Evolutionary conservation across 2,113 vertebrate species (phyloP), one percentile per base, ranked within the genome.

Genomic region (Phyllostomus discolor): DNA sequence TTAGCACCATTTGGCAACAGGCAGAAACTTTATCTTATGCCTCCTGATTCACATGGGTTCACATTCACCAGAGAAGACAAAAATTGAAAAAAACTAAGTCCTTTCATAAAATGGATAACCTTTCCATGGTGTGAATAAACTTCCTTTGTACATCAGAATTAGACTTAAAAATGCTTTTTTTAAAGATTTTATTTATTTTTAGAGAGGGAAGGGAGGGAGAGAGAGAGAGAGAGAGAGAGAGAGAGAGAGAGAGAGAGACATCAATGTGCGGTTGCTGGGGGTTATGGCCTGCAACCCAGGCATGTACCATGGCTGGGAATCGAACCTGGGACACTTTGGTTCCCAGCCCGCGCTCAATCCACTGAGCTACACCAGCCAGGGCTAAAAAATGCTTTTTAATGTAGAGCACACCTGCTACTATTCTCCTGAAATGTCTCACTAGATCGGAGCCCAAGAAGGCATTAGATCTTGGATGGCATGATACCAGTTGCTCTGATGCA

Each of bases 321-420:
- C n/a, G n/a, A n/a, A n/a, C n/a, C n/a, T n/a, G n/a, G n/a, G n/a
- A n/a, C n/a, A n/a, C n/a, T n/a, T n/a, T n/a, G n/a, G n/a, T n/a
- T n/a, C n/a, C n/a, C n/a, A n/a, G n/a, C n/a, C n/a, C n/a, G n/a
- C n/a, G n/a, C n/a, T n/a, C n/a, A n/a, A n/a, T n/a, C n/a, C n/a
- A n/a, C n/a, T n/a, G n/a, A n/a, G n/a, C n/a, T n/a, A n/a, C n/a
- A n/a, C n/a, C n/a, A n/a, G n/a, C n/a, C n/a, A n/a, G n/a, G n/a
- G n/a, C n/a, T n/a, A n/a, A n/a, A 84, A 84, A n/a, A 83, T 79
- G 66, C 52, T 90, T 70, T 96, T 96, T n/a, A 75, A 92, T 94
- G 75, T 88, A 75, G 35, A 70, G 14, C 35, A 28, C 38, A 57
- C 19, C 54, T 59, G 78, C n/a, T 73, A 17, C 43, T 33, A 0